Conservation (phyloP, 2,113 vertebrate genomes). For the Nesogale talazaci region DNA sequence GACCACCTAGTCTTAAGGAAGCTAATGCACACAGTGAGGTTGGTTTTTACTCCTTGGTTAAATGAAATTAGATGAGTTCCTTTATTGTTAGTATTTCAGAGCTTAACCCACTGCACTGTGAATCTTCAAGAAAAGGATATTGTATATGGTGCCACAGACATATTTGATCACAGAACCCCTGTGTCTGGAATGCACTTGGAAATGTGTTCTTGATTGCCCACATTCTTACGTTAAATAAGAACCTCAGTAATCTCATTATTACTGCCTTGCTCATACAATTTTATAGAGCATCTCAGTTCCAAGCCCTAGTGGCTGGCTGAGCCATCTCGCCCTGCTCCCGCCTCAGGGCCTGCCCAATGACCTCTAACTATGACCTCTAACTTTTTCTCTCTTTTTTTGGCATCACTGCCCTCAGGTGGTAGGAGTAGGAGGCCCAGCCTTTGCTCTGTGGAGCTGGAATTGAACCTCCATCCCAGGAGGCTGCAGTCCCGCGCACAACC, state of each 20-base stretch:
- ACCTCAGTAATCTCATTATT: accelerated
- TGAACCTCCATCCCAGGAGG: too few relatives aligned
- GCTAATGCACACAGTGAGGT: accelerated
- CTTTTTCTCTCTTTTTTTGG: too few relatives aligned
- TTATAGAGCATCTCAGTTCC: neutral
- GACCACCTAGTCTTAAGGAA: neutral
- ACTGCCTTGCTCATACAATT: accelerated
- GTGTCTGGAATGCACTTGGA: neutral
- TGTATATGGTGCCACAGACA: accelerated
- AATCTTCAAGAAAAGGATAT: accelerated
- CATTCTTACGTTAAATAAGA: neutral
- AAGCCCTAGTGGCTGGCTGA: neutral
- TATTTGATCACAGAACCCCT: neutral
- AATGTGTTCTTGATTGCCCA: neutral
- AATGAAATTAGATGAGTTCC: neutral
- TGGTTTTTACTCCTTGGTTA: neutral
- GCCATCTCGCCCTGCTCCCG: neutral
- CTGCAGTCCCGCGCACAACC: too few relatives aligned
- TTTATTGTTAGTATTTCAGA: neutral
- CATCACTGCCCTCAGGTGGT: too few relatives aligned
- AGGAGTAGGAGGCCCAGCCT: too few relatives aligned
- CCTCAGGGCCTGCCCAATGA: neutral
- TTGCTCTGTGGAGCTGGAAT: too few relatives aligned
- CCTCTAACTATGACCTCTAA: too few relatives aligned
- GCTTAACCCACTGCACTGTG: accelerated